Evolutionary conservation across 1,140 invertebrate genomes (phyloP), one percentile per base, ranked within the genome.

Genomic region (Drosophila rhopaloa): DNA sequence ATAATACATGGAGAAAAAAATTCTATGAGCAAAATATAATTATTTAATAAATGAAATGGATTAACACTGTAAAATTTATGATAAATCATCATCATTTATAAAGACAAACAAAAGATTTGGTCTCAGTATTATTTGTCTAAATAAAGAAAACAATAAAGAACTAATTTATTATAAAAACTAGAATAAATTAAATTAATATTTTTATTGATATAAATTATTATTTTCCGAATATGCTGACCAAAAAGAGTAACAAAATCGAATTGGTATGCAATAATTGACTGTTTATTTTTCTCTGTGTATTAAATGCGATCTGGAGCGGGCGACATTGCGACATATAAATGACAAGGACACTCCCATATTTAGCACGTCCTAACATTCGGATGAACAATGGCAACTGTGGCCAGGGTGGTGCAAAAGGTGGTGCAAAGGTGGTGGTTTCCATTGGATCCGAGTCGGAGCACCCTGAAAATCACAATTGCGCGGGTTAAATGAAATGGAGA

Each of bases 331-430:
- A 90, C 85, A 89, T 89, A 91, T 88, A 91, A 91, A 91, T 91
- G 89, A 91, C 89, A 91, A 91, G 89, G 89, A 91, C 89, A 91
- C 89, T 85, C 89, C 89, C 89, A 91, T 91, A 91, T 91, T 91
- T 91, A 91, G 84, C 89, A 91, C 89, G 71, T 91, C 79, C 66
- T 79, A 85, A 72, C 79, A 75, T 56, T 57, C 35, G 41, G 54
- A 24, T 38, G 44, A 72, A 82, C 79, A 86, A 90, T 89, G 84
- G 81, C 85, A 84, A 81, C 82, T 81, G 63, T 74, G 82, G 81
- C 77, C 56, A 68, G 78, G 58, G 41, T 75, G 70, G 50, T 73
- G 43, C 19, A 48, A 72, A 51, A 59, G 68, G 62, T 68, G 70
- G 47, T 60, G 56, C 53, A 59, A 55, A 37, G 51, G 58, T 61